phyloP scores from a whole-genome alignment of 2,113 vertebrate species.

The Phylloscopus trochiloides region DNA sequence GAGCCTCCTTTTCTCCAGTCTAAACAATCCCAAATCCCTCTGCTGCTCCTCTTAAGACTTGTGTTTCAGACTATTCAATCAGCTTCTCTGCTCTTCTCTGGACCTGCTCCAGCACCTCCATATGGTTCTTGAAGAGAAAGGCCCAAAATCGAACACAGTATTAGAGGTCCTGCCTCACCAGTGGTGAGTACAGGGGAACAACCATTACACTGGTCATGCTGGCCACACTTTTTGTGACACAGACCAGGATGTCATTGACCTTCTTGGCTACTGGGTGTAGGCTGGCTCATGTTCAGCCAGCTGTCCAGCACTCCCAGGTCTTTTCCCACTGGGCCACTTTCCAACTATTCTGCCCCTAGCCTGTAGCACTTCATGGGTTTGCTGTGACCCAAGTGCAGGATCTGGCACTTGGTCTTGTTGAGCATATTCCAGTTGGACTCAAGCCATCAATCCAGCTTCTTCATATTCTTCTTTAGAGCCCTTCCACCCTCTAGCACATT shows the following conservation, averaged over 20 bases:
- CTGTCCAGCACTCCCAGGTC: background rate
- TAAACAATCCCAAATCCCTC: too few species aligned
- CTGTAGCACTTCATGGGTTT: background rate
- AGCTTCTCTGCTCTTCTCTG: too few species aligned
- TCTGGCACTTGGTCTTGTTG: fast-evolving
- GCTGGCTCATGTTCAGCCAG: background rate
- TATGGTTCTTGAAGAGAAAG: background rate
- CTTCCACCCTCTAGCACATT: background rate
- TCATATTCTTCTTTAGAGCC: background rate
- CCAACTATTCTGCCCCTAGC: background rate
- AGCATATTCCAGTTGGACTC: background rate
- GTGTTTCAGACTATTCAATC: too few species aligned
- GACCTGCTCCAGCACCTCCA: too few species aligned
- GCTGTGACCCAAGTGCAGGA: fast-evolving
- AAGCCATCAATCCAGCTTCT: background rate
- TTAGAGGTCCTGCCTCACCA: background rate
- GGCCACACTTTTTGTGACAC: background rate
- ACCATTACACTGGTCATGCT: background rate
- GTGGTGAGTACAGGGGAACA: fast-evolving
- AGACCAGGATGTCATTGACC: background rate
- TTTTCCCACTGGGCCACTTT: background rate
- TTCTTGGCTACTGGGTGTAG: background rate
- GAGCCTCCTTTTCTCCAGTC: too few species aligned
- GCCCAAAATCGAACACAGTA: background rate
- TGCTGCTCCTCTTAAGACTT: too few species aligned